These are phyloP conservation scores for Ormia ochracea DNA, from an alignment of 2,888 invertebrate species.

Conservation along the genomic window DNA sequence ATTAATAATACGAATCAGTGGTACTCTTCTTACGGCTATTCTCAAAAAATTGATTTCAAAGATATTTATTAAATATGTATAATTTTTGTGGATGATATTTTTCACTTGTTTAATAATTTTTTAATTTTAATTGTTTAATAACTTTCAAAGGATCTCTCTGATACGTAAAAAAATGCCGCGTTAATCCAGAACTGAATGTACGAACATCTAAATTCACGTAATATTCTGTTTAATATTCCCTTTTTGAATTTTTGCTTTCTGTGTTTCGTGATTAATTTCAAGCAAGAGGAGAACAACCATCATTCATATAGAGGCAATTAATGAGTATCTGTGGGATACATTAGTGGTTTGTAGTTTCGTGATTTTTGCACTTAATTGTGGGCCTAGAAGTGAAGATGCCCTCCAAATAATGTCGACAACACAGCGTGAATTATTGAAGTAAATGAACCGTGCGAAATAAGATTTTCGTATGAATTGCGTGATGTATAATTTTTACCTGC, in stretches of 20 bases:
- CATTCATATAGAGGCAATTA: constrained; percentile 16
- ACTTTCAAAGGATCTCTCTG: not conserved
- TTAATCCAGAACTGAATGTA: not conserved
- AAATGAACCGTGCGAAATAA: not conserved
- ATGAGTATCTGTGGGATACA: not conserved
- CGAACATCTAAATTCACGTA: constrained; percentile 35
- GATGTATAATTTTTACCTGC: not conserved
- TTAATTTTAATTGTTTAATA: no score
- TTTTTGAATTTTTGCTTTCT: not conserved
- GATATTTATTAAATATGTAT: no score
- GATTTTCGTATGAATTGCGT: no score
- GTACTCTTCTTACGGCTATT: no score
- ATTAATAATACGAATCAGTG: no score
- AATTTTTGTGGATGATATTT: no score
- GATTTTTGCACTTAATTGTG: constrained; percentile 9
- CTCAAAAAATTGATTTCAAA: no score
- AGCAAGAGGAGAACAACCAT: not conserved
- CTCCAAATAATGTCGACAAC: not conserved
- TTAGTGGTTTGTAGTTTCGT: not conserved
- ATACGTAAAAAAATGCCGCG: not conserved
- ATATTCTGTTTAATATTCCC: not conserved
- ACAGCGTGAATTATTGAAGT: not conserved
- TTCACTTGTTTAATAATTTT: no score
- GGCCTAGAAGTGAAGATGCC: no score
- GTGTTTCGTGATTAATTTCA: not conserved